Percentiles rank a stretch among this genome's conserved stretches.
phyloP scores from a whole-genome alignment of 2,797 vertebrate genomes.

The Poeciliopsis presidionis region DNA sequence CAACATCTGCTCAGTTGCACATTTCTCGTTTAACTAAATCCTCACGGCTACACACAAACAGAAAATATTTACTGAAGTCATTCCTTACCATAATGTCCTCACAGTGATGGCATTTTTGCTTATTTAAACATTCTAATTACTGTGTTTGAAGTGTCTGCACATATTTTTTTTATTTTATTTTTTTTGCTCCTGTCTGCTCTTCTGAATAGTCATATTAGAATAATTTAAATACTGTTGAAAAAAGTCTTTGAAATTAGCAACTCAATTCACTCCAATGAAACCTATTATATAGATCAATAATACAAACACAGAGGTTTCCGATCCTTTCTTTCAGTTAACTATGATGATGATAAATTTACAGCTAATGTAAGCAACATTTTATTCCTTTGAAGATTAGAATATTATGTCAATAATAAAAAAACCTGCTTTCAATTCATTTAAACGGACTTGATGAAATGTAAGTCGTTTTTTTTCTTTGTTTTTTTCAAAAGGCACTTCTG shows the following conservation, averaged over 20 bases:
- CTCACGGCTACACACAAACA: slow-evolving; percentile 34
- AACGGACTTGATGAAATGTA: background rate
- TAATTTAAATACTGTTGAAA: background rate
- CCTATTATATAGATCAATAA: background rate
- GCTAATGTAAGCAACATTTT: background rate
- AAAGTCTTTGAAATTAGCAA: background rate
- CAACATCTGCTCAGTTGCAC: slow-evolving; percentile 49
- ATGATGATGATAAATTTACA: background rate
- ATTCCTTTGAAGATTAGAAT: background rate
- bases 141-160: slow-evolving; percentile 42
- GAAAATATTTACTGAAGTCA: slow-evolving; percentile 43
- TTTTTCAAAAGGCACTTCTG: background rate
- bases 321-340: background rate
- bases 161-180: background rate
- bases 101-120: slow-evolving; percentile 39
- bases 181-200: slow-evolving; percentile 17
- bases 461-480: background rate
- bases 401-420: background rate
- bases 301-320: background rate
- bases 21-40: slow-evolving; percentile 45
- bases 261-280: background rate
- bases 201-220: background rate
- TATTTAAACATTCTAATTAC: slow-evolving; percentile 47
- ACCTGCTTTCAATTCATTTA: background rate
- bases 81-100: slow-evolving; percentile 25